phyloP scores from a whole-genome alignment of 2,888 invertebrate genomes.

The Orthonevra nobilis region DNA sequence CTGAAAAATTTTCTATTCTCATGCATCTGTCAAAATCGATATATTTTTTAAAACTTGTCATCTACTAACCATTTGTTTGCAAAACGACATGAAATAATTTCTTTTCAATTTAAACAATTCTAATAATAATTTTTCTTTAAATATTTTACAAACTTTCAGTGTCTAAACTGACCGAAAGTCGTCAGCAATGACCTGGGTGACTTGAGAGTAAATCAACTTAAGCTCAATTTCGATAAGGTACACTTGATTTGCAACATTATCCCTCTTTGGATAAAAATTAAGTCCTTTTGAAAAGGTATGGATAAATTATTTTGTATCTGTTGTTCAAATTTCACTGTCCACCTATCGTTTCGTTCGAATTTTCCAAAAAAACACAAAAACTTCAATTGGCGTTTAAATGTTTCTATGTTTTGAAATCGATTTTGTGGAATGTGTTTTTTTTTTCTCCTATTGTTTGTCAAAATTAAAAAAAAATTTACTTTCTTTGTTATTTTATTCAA shows the following conservation, averaged over 20 bases:
- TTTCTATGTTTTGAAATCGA: conserved; percentile 7
- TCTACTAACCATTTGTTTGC: no score
- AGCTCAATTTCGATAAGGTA: conserved; percentile 18
- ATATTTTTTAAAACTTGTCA: no score
- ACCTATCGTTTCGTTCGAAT: neutral
- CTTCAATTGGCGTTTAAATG: conserved; percentile 1
- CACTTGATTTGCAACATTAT: conserved; percentile 35
- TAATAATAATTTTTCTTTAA: conserved; percentile 23
- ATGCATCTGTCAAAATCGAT: no score
- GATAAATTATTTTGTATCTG: conserved; percentile 30
- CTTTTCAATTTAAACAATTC: neutral
- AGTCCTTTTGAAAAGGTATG: conserved; percentile 61
- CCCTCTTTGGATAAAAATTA: conserved; percentile 47
- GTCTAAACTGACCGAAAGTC: conserved; percentile 63
- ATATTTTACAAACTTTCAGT: conserved; percentile 56
- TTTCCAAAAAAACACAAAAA: no score
- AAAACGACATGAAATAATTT: no score
- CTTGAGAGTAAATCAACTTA: conserved; percentile 22
- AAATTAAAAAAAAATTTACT: no score
- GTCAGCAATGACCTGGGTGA: conserved; percentile 57
- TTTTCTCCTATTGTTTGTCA: neutral
- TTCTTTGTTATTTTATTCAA: no score
- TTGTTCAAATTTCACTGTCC: conserved; percentile 28
- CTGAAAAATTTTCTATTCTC: no score
- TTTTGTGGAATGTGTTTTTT: conserved; percentile 4